These are phyloP conservation scores for Acrocyrtus sp. DNA, from an alignment of 2,888 invertebrate genomes.

Conservation along the genomic window DNA sequence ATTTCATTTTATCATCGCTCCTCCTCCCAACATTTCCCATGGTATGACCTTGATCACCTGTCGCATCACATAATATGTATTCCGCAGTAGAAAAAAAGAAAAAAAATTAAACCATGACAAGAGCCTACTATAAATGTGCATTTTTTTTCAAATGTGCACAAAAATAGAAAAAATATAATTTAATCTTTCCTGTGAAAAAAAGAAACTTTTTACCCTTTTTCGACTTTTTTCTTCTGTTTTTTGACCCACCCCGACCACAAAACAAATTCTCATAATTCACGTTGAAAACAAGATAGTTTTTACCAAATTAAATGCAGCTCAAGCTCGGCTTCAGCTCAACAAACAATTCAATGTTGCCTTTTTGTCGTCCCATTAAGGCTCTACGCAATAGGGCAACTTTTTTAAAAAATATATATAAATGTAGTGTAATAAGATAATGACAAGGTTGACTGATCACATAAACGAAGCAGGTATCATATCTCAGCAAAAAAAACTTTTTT, in stretches of 20 bases:
- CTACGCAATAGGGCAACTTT: background rate
- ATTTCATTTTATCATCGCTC: background rate
- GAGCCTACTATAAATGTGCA: background rate
- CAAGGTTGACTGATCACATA: conserved; percentile 3
- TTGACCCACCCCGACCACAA: background rate
- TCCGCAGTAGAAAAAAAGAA: too few relatives aligned
- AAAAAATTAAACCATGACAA: too few relatives aligned
- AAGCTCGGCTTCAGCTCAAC: too few relatives aligned
- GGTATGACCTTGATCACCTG: background rate
- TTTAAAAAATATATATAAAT: too few relatives aligned
- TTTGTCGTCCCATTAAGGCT: background rate
- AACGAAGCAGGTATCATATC: background rate
- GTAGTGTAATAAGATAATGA: background rate
- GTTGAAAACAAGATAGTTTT: too few relatives aligned
- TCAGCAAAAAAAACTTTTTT: background rate
- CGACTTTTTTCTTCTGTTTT: background rate
- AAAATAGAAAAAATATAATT: too few relatives aligned
- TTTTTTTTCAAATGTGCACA: background rate
- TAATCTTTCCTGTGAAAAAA: too few relatives aligned
- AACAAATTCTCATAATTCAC: too few relatives aligned
- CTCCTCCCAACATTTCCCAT: background rate
- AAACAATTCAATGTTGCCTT: background rate
- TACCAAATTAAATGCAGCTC: background rate
- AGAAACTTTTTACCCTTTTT: background rate
- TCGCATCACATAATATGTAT: background rate